Conservation (phyloP, 2,888 invertebrate genomes). For the Hipparchia semele region DNA sequence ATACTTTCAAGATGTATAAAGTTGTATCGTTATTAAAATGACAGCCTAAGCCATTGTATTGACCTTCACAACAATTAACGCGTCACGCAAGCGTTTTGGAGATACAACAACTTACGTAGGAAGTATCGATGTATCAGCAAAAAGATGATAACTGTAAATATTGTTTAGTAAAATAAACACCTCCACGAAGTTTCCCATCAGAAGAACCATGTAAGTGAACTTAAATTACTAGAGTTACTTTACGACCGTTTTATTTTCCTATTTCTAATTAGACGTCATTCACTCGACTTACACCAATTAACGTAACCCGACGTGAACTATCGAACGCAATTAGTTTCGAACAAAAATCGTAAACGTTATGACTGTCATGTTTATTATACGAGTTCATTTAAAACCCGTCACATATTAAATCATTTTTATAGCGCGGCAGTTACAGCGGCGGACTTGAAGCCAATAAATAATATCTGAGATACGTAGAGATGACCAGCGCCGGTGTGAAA, state of each 20-base stretch:
- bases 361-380: slow-evolving; percentile 38
- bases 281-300: slow-evolving; percentile 8
- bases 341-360: slow-evolving; percentile 33
- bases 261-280: slow-evolving; percentile 23
- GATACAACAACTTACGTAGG: no score
- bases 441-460: slow-evolving; percentile 37
- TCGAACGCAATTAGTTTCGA: slow-evolving; percentile 23
- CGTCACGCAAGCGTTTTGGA: no score
- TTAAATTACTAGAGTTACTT: not conserved
- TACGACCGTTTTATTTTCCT: not conserved
- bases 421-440: slow-evolving; percentile 38
- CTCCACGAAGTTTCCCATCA: not conserved
- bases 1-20: no score
- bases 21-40: no score
- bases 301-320: slow-evolving; percentile 22
- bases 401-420: slow-evolving; percentile 42
- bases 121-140: no score
- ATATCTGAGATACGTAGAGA: slow-evolving; percentile 37
- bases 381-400: slow-evolving; percentile 42
- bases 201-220: no score
- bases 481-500: slow-evolving; percentile 35
- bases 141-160: not conserved
- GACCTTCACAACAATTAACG: no score
- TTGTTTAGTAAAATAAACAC: not conserved
- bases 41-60: no score